phyloP scores from a whole-genome alignment of 2,888 invertebrate species.

The Ischnus inquisitorius region DNA sequence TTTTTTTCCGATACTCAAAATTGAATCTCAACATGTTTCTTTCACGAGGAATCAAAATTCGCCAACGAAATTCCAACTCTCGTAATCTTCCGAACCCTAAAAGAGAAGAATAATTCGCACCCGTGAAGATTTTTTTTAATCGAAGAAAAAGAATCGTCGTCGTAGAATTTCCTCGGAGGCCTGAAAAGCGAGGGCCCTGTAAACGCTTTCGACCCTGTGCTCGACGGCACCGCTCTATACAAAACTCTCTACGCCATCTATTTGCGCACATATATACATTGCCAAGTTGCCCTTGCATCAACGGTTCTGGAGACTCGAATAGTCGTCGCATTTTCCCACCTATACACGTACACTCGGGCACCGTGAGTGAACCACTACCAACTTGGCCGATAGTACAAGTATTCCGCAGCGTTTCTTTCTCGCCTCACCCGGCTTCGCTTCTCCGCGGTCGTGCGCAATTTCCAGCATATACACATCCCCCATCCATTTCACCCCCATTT shows the following conservation, averaged over 20 bases:
- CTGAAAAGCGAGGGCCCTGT: neutral
- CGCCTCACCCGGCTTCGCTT: neutral
- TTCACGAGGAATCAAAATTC: too few species aligned
- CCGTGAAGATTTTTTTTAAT: too few species aligned
- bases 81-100: neutral
- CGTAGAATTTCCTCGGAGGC: neutral
- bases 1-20: neutral
- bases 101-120: too few species aligned
- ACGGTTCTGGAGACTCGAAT: neutral
- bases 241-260: neutral
- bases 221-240: neutral
- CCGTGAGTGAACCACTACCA: neutral
- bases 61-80: neutral
- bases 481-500: neutral
- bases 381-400: neutral
- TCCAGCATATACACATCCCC: conserved; percentile 10
- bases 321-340: conserved; percentile 10
- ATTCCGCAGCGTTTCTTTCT: conserved; percentile 25
- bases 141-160: neutral
- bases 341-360: neutral
- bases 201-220: neutral
- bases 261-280: neutral
- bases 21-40: neutral
- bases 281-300: conserved; percentile 10
- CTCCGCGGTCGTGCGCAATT: conserved; percentile 26